Evolutionary conservation across 2,113 vertebrate genomes (phyloP), one percentile per base, ranked within the genome.

Genomic region (Colius striatus): DNA sequence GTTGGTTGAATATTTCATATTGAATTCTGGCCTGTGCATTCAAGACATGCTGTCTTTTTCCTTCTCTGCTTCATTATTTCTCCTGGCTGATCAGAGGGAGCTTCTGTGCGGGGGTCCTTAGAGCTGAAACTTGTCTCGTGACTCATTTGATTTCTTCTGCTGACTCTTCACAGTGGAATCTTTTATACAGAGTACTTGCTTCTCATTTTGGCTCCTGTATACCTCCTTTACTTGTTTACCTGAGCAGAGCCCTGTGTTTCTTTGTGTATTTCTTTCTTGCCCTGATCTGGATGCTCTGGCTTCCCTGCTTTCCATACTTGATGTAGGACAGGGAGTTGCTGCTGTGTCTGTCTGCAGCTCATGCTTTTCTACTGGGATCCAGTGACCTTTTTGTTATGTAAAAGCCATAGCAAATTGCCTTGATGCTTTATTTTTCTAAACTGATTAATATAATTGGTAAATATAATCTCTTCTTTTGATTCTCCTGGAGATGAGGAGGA

Each of bases 71-170:
- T 90, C 60, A 21, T 90, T 96, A 87, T 58, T 92, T 95, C 74
- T 94, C 68, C 27, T 55, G 84, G 51, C 54, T 96, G 94, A 94
- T 97, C 87, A 94, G 82, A 80, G 58, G 58, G 92, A 81, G 47
- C 84, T 74, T 26, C 96, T 67, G 8, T 90, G 66, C 2, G 0
- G 63, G 67, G 32, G 30, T 78, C 68, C 84, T 96, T 89, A 90
- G 83, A 94, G 86, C 87, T 95, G 67, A 66, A 90, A 84, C 65
- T 85, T 95, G 90, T 93, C 96, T 97, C 7, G 16, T 97, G 97
- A 97, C 95, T 98, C 82, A 82, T 94, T 95, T 92, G 20, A 81
- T 92, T 92, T 92, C 71, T 88, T 89, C 66, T 83, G 73, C 73
- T 91, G 72, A 84, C 41, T 48, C 80, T 91, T 97, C 76, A 78